These are phyloP conservation scores for Galago senegalensis DNA, from an alignment of 2,797 vertebrate genomes.

Conservation along the genomic window DNA sequence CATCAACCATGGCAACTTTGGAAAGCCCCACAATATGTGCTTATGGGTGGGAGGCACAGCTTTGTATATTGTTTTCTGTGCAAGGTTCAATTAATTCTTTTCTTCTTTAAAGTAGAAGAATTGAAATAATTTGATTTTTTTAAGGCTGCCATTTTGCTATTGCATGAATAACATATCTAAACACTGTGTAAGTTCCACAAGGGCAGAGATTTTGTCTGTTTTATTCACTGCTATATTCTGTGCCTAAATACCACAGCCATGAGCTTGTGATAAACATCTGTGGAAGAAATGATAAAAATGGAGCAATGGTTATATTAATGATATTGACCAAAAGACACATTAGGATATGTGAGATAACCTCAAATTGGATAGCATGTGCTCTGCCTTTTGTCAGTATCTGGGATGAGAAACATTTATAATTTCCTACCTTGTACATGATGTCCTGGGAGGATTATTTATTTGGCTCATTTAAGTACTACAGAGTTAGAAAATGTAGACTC, in stretches of 20 bases:
- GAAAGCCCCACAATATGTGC: not conserved
- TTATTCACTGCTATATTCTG: not conserved
- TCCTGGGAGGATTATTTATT: not conserved
- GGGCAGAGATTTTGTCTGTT: not conserved
- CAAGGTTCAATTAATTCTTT: not conserved
- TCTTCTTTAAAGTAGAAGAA: not conserved
- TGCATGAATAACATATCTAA: not conserved
- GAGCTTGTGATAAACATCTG: not conserved
- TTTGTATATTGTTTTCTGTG: not conserved
- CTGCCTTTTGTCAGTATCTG: not conserved
- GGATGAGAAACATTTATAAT: not conserved
- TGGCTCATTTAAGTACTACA: not conserved
- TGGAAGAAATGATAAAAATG: not conserved
- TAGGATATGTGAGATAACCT: not conserved
- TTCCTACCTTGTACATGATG: not conserved
- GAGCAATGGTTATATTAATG: not conserved
- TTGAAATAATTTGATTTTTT: not conserved
- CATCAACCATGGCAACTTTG: not conserved
- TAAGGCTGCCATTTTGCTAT: not conserved
- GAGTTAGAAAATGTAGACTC: not conserved
- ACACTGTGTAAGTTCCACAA: not conserved
- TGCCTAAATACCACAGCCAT: not conserved
- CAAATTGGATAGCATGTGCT: not conserved
- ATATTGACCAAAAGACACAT: not conserved
- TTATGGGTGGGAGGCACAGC: not conserved